Base-by-base conservation (phyloP, 92 coral and sea anemone genomes). In the Phenganax marumi region DNA sequence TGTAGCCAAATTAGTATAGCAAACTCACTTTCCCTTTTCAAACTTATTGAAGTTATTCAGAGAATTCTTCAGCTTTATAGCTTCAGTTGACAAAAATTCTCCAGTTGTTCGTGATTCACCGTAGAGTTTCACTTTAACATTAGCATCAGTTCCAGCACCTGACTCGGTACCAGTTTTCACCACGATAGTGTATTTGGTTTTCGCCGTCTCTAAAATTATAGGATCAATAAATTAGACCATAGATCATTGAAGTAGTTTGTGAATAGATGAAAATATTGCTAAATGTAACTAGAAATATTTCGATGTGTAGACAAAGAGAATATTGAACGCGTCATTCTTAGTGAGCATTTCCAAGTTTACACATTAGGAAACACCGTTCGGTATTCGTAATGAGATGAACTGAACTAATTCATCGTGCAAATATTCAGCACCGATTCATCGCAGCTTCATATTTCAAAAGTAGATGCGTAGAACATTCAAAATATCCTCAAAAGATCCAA, bases 101-200 rank as follows among this genome's bases (percentile, higher is more conserved):
- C 49, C 49, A 6, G 83, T 78, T 21, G 50, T 10, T 50, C 60
- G 61, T 0, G 73, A 78, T 33, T 5, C 16, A 43, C 83, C 83
- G n/a, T 61, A 18, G 17, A 78, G 12, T 13, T 13, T 78, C 33
- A 78, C 68, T n/a, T 18, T 50, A n/a, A 62, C 56, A 10, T 46
- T 18, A 17, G 70, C 68, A 50, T 78, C 83, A 1, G 83, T 78
- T 9, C 83, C 83, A 26, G 83, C 24, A 12, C 83, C 83, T 21
- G 46, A 33, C 46, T 33, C 23, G 6, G 81, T 76, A n/a, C 81
- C 81, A 76, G 81, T 76, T 52, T 22, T 33, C 52, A 76, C 81
- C 8, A 56, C 18, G 46, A 76, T 24, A 10, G 50, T 76, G 52
- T 76, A 76, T 68, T 13, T 33, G 43, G 43, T 33, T 5, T 33